A percentile compares a stretch with the other conserved stretches of the same genome.
These are phyloP conservation scores for Ageneiosus marmoratus DNA, from an alignment of 2,113 vertebrate species.

Conservation along the genomic window DNA sequence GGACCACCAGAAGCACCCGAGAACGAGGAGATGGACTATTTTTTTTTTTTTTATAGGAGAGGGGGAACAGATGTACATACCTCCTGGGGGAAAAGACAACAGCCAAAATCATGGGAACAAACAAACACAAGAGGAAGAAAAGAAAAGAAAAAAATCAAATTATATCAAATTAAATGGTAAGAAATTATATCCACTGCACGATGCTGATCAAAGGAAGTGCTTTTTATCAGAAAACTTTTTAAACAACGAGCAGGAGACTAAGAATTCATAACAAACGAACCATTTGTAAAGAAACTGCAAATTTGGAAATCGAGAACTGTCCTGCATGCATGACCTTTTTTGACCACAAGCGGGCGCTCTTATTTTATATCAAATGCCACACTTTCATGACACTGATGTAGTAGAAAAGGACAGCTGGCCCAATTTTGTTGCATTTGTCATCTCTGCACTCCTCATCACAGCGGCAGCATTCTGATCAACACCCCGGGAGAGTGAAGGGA, in stretches of 20 bases:
- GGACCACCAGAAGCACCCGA: constrained; percentile 80
- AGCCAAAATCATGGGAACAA: constrained; percentile 96
- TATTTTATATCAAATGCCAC: neutral
- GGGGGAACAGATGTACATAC: constrained; percentile 88
- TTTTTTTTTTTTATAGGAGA: constrained; percentile 23
- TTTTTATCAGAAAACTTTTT: constrained; percentile 35
- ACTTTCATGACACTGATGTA: neutral
- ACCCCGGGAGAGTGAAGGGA: constrained; percentile 6
- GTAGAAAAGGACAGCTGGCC: neutral
- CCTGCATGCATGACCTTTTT: neutral
- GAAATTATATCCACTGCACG: constrained; percentile 76
- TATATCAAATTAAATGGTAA: constrained; percentile 76
- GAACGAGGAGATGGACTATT: constrained; percentile 76
- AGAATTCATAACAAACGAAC: neutral
- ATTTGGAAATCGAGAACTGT: neutral
- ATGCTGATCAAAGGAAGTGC: constrained; percentile 59
- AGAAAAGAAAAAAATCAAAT: constrained; percentile 91
- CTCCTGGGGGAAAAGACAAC: constrained; percentile 97
- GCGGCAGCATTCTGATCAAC: constrained; percentile 37
- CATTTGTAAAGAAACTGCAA: neutral
- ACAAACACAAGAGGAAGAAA: constrained; percentile 88
- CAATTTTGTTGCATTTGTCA: neutral
- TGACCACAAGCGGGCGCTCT: constrained; percentile 23
- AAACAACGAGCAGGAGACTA: neutral
- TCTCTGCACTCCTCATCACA: constrained; percentile 39